Conservation (phyloP, 2,888 invertebrate species). For the Lasius fuliginosus region DNA sequence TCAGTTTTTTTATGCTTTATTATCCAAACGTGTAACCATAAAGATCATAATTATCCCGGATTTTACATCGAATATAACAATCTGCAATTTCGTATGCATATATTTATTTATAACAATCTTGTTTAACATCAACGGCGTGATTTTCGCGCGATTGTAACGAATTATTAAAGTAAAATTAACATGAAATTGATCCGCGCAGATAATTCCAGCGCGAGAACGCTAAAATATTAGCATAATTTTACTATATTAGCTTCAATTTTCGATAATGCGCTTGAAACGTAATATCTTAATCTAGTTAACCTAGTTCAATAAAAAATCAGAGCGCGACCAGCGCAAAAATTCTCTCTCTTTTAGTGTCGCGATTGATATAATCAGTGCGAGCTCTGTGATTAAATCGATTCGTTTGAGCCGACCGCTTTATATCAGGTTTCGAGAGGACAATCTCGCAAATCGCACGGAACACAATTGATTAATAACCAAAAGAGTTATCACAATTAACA, state of each 20-base stretch:
- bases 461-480: neutral
- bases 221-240: conserved; percentile 27
- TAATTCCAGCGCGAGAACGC: neutral
- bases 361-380: neutral
- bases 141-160: conserved; percentile 3
- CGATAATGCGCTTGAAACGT: neutral
- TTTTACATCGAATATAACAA: conserved; percentile 9
- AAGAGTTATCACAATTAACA: neutral
- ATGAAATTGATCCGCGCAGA: neutral
- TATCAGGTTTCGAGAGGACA: neutral
- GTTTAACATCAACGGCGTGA: neutral
- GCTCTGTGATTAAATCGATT: neutral
- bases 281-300: conserved; percentile 1
- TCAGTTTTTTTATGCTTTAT: neutral
- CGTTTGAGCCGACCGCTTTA: neutral
- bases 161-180: conserved; percentile 33
- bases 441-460: conserved; percentile 15
- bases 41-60: neutral
- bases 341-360: neutral
- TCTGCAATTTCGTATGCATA: neutral
- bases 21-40: neutral
- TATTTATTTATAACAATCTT: conserved; percentile 3
- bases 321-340: neutral
- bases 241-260: conserved; percentile 3
- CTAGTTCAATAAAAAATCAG: conserved; percentile 14